Percentiles rank a stretch among this genome's conserved stretches.
Conservation (phyloP, 2,113 vertebrate species). For the Cygnus atratus region DNA sequence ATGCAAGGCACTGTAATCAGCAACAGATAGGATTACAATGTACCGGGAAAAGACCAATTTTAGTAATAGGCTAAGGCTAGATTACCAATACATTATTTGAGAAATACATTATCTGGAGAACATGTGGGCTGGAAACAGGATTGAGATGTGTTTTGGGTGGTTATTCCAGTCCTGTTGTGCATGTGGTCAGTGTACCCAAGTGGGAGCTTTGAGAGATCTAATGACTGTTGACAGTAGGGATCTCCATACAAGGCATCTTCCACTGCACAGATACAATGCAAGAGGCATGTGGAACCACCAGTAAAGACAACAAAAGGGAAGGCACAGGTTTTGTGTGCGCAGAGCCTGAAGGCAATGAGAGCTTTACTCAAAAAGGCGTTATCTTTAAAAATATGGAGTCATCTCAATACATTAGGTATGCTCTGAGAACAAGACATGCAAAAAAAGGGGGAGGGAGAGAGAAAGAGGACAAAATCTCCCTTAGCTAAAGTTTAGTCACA, state of each 20-base stretch:
- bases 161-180: background rate
- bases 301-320: background rate
- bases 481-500: background rate
- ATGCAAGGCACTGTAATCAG: background rate
- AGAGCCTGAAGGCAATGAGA: background rate
- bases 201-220: background rate
- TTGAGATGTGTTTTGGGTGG: background rate
- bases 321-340: too few relatives aligned
- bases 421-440: background rate
- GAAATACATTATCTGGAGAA: background rate
- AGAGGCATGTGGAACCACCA: background rate
- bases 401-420: background rate
- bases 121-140: background rate
- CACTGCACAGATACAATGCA: background rate
- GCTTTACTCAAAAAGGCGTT: background rate
- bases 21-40: background rate
- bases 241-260: rapidly evolving
- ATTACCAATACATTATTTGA: background rate
- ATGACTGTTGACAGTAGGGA: background rate
- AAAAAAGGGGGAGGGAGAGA: background rate
- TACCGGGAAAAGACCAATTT: background rate
- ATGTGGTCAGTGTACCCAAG: background rate
- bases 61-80: background rate
- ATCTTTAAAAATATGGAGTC: background rate
- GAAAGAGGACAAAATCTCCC: background rate